Conservation (phyloP, 2,888 invertebrate species). For the Blastobasis lacticolella region DNA sequence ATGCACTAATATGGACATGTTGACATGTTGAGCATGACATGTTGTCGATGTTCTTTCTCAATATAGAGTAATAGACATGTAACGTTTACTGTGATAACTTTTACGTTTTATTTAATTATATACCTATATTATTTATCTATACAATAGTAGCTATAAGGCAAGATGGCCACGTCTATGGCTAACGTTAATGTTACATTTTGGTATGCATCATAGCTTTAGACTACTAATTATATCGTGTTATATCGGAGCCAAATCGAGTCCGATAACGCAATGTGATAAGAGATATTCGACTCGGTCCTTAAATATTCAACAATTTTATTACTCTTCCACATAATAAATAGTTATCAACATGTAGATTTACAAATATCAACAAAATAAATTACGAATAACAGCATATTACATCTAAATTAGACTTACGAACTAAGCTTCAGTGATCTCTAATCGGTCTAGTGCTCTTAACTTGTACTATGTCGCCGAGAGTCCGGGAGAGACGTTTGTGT, state of each 20-base stretch:
- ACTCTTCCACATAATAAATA: conserved; percentile 70
- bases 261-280: conserved; percentile 22
- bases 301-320: conserved; percentile 69
- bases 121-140: conserved; percentile 20
- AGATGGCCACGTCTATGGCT: conserved; percentile 70
- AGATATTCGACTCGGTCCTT: conserved; percentile 51
- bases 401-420: conserved; percentile 52
- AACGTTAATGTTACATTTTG: conserved; percentile 44
- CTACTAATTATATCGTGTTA: conserved; percentile 51
- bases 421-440: conserved; percentile 52
- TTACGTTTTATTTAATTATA: conserved; percentile 9
- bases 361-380: conserved; percentile 75
- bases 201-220: conserved; percentile 47
- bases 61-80: conserved; percentile 34
- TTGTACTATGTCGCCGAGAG: conserved; percentile 60
- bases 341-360: conserved; percentile 74
- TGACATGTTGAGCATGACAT: conserved; percentile 12
- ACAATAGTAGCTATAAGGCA: conserved; percentile 50
- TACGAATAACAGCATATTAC: conserved; percentile 73
- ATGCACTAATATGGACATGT: conserved; percentile 63
- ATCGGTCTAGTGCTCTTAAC: conserved; percentile 54
- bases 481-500: too few relatives aligned
- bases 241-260: conserved; percentile 37
- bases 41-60: conserved; percentile 8
- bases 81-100: conserved; percentile 19